Conservation (phyloP, 2,113 vertebrate species). For the Anser brachyrhynchus region DNA sequence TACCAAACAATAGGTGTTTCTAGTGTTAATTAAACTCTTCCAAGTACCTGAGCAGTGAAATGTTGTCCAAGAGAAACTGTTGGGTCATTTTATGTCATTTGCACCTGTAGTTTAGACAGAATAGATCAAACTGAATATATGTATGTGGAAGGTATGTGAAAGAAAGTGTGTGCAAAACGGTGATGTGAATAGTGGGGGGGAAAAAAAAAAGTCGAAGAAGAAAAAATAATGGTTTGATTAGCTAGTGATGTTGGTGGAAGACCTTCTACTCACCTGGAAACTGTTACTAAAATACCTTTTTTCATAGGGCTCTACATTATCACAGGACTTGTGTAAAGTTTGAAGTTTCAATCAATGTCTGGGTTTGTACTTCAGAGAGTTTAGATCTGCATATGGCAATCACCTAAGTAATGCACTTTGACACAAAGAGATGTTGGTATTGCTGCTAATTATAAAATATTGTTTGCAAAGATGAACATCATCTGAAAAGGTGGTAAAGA, state of each 20-base stretch:
- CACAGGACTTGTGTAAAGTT: not conserved
- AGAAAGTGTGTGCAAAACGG: not conserved
- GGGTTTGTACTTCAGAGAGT: not conserved
- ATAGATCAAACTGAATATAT: not conserved
- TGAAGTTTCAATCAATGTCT: not conserved
- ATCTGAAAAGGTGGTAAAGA: not conserved
- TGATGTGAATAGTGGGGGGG: not conserved
- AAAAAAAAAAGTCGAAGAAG: not conserved
- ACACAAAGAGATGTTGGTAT: not conserved
- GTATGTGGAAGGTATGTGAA: not conserved
- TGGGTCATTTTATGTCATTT: not conserved
- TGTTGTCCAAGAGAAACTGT: not conserved
- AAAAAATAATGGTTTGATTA: not conserved
- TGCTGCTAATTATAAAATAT: not conserved
- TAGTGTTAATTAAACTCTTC: conserved; percentile 11
- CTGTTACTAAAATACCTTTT: not conserved
- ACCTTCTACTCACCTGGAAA: not conserved
- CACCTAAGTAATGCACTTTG: not conserved
- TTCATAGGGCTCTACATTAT: not conserved
- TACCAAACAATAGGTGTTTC: not conserved
- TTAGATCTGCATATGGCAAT: not conserved
- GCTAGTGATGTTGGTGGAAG: not conserved
- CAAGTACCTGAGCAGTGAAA: not conserved
- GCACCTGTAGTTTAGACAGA: not conserved
- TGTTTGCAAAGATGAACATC: not conserved